phyloP scores from a whole-genome alignment of 2,888 invertebrate genomes.

The Vanessa cardui region DNA sequence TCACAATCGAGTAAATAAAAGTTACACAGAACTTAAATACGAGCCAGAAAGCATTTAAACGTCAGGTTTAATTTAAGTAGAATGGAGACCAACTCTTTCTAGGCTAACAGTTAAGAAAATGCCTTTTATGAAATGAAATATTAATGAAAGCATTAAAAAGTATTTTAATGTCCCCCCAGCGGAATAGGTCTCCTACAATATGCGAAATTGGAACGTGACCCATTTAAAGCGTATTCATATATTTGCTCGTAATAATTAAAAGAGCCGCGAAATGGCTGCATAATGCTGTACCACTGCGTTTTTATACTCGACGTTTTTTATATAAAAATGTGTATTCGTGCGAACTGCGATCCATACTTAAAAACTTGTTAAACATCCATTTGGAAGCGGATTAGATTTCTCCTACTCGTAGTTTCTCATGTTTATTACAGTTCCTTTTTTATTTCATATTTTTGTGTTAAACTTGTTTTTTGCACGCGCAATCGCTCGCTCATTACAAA shows the following conservation, averaged over 20 bases:
- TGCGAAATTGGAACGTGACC: slow-evolving; percentile 35
- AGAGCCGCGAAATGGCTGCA: slow-evolving; percentile 30
- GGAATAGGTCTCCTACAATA: slow-evolving; percentile 23
- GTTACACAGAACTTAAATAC: not conserved
- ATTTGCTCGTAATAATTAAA: slow-evolving; percentile 31
- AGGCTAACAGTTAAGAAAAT: slow-evolving; percentile 3
- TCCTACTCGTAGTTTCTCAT: not conserved
- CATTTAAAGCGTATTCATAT: slow-evolving; percentile 33
- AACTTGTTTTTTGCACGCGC: not conserved
- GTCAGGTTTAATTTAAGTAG: not conserved
- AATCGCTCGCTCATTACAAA: slow-evolving; percentile 4
- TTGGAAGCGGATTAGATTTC: slow-evolving; percentile 6
- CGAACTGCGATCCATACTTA: slow-evolving; percentile 1
- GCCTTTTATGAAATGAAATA: slow-evolving; percentile 15
- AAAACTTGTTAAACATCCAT: not conserved
- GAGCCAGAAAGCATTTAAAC: not conserved
- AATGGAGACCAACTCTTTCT: not conserved
- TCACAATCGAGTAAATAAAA: not conserved
- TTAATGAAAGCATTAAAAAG: slow-evolving; percentile 21
- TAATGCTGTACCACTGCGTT: slow-evolving; percentile 20
- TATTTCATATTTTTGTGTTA: not conserved
- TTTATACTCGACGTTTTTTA: slow-evolving; percentile 10
- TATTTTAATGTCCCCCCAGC: slow-evolving; percentile 18
- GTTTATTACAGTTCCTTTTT: not conserved
- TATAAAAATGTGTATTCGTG: not conserved